These are phyloP conservation scores for Heliocidaris tuberculata DNA, from an alignment of 35 echinoderm and acorn worm genomes.

Conservation along the genomic window DNA sequence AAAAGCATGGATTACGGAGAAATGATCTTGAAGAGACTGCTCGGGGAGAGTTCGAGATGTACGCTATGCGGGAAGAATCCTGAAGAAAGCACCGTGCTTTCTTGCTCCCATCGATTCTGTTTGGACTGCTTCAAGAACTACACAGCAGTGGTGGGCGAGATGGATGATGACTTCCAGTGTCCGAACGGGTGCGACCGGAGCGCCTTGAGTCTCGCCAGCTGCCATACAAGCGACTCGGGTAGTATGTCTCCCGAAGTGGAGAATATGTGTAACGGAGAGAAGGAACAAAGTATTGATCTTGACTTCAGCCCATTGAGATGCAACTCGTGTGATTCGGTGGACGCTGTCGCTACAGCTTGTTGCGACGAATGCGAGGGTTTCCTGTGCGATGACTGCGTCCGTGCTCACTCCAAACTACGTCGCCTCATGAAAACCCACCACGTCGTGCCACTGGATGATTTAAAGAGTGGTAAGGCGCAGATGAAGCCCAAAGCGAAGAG, in stretches of 20 bases:
- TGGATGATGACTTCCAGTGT: not conserved
- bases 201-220: no score
- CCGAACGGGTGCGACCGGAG: conserved; percentile 22
- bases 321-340: not conserved
- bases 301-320: not conserved
- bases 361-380: conserved; percentile 34
- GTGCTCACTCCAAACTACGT: conserved; percentile 7
- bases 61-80: conserved; percentile 14
- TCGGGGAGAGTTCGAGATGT: conserved; percentile 3
- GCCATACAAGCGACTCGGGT: not conserved
- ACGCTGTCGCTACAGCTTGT: conserved; percentile 23
- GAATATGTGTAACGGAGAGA: conserved; percentile 21
- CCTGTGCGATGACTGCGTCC: not conserved
- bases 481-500: not conserved
- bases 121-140: conserved; percentile 9
- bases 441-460: not conserved
- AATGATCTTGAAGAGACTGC: not conserved
- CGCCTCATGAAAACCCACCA: conserved; percentile 41
- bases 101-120: not conserved
- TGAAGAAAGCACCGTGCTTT: not conserved
- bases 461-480: not conserved
- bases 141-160: not conserved
- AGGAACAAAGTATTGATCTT: not conserved
- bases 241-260: not conserved
- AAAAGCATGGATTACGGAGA: not conserved